phyloP scores from a whole-genome alignment of 1,140 invertebrate genomes.

The Drosophila elegans region DNA sequence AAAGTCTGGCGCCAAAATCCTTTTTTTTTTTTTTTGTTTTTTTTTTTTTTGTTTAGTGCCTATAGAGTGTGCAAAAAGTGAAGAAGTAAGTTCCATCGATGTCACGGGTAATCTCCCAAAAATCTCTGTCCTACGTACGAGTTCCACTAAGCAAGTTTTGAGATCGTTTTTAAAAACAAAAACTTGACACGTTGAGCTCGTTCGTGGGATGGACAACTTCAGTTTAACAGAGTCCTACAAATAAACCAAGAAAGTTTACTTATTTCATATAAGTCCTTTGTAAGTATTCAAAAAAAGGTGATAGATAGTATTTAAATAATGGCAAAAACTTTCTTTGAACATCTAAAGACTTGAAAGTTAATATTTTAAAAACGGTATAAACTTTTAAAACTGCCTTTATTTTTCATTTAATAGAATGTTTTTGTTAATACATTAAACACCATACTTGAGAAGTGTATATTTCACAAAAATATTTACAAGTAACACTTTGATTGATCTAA shows the following conservation, averaged over 20 bases:
- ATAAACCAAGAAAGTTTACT: not conserved
- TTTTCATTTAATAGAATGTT: no score
- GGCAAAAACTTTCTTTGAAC: no score
- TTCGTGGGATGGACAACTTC: constrained; percentile 31
- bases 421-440: not conserved
- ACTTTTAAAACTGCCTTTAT: no score
- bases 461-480: not conserved
- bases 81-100: not conserved
- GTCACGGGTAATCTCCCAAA: not conserved
- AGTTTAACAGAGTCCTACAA: not conserved
- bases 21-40: constrained; percentile 1
- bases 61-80: not conserved
- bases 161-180: constrained; percentile 64
- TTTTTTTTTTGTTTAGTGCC: constrained; percentile 1
- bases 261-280: not conserved
- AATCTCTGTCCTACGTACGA: constrained; percentile 52
- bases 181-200: constrained; percentile 82
- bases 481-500: not conserved
- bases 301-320: no score
- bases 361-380: no score
- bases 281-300: not conserved
- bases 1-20: constrained; percentile 5
- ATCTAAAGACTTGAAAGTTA: no score
- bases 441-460: not conserved
- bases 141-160: constrained; percentile 81